Base-by-base conservation (phyloP, 2,113 vertebrate genomes). In the Xiphophorus hellerii region DNA sequence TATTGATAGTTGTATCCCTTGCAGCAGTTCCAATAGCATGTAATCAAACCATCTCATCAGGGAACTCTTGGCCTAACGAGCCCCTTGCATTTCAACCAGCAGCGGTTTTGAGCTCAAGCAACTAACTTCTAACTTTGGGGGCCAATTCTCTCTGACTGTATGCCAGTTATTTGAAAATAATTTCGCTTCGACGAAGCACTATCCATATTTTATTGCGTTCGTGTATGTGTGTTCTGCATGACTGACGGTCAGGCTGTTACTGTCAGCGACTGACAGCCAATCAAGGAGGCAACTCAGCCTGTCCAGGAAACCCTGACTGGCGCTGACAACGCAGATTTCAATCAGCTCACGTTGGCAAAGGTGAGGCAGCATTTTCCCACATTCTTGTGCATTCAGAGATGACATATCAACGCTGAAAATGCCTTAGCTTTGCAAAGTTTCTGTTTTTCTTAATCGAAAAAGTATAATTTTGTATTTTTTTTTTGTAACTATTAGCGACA, bases 31-130 rank as follows among this genome's bases (percentile, higher is more conserved):
- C 86, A 76, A 58, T 83, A 84, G 90, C 87, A 81, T 83, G 84
- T 91, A 90, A 91, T 92, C 92, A 92, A 92, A 91, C 74, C 79
- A 85, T 84, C 85, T 91, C 90, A 88, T 88, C 87, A 74, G 90
- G 87, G 83, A 90, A 84, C 42, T 73, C 73, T 51, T 4, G 79
- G 80, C 76, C 77, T 90, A 90, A 93, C 87, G 87, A 92, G 87
- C 85, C 76, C 74, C 87, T 85, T 80, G 81, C 85, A 82, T 89
- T 87, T 87, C 84, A 91, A 90, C 89, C 87, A 92, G 88, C 80
- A 81, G 85, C 84, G 81, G 84, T 89, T 85, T 78, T 76, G 75
- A 48, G 44, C 82, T 69, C 73, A 73, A 81, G 85, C 85, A 82
- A 77, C 76, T 70, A 73, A 20, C 69, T 84, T 3, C 71, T 76